Evolutionary conservation across 2,888 invertebrate species (phyloP).

Genomic region (Drosophila cognata): DNA sequence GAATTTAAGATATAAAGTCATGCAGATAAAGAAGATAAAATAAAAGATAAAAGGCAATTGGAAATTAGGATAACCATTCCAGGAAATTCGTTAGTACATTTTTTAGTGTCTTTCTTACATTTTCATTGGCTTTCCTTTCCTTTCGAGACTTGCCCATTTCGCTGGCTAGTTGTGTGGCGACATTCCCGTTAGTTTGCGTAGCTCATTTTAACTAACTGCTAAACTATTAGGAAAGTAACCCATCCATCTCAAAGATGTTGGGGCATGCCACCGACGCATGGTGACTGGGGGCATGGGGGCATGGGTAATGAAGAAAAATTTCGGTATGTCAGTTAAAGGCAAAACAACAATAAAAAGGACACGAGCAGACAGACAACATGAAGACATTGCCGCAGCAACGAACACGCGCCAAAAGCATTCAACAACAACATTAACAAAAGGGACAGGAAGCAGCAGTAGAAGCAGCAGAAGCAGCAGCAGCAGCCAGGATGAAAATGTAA

Average conservation of each 20-base stretch:
- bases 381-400: conserved; percentile 61
- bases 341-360: conserved; percentile 76
- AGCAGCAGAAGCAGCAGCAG: neutral
- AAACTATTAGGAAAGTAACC: conserved; percentile 76
- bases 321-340: conserved; percentile 75
- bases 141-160: neutral
- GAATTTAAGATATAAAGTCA: neutral
- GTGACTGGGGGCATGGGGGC: conserved; percentile 25
- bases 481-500: conserved; percentile 69
- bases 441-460: conserved; percentile 8
- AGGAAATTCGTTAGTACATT: neutral
- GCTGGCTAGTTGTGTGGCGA: conserved; percentile 2
- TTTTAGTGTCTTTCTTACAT: neutral
- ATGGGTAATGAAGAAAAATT: conserved; percentile 73
- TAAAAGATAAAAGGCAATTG: neutral
- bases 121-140: neutral
- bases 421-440: conserved; percentile 60
- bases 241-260: conserved; percentile 66
- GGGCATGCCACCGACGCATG: conserved; percentile 29
- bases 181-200: conserved; percentile 30
- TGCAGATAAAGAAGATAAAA: neutral
- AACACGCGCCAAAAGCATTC: conserved; percentile 76
- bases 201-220: conserved; percentile 77
- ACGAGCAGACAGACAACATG: conserved; percentile 70
- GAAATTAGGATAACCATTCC: neutral